Evolutionary conservation across 2,797 vertebrate species (phyloP).

Genomic region (Sphenopsis melanotis): DNA sequence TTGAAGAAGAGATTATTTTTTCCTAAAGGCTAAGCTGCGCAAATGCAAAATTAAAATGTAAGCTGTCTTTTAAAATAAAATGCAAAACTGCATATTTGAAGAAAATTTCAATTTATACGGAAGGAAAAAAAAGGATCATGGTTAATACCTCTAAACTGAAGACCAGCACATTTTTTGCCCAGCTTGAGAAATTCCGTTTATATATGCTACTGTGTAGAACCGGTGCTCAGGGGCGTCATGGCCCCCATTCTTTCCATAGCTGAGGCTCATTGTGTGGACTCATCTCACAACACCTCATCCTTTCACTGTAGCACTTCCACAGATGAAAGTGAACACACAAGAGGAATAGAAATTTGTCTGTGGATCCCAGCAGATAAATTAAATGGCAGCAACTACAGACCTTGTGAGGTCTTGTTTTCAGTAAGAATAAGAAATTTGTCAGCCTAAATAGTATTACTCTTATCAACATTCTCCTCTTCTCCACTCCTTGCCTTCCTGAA

Average conservation of each 20-base stretch:
- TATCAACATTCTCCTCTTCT: not conserved
- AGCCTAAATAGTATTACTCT: not conserved
- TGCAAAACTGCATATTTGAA: not conserved
- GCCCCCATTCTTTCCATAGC: not conserved
- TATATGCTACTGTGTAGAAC: not conserved
- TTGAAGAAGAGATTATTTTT: not conserved
- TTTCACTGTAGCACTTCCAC: not conserved
- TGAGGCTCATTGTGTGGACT: not conserved
- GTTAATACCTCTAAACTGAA: not conserved
- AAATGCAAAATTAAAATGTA: not conserved
- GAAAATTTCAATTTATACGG: not conserved
- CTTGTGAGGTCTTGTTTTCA: not conserved
- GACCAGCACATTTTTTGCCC: not conserved
- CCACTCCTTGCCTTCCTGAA: not conserved
- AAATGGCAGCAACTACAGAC: not conserved
- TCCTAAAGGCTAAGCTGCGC: not conserved
- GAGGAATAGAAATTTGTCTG: not conserved
- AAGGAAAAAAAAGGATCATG: not conserved
- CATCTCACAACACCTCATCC: not conserved
- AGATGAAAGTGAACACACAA: not conserved
- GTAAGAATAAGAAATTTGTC: not conserved
- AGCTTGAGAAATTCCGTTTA: not conserved
- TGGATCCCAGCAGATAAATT: not conserved
- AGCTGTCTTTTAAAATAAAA: not conserved
- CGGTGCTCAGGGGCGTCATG: not conserved